Evolutionary conservation across 2,113 vertebrate species (phyloP).

Genomic region (Apodemus speciosus): DNA sequence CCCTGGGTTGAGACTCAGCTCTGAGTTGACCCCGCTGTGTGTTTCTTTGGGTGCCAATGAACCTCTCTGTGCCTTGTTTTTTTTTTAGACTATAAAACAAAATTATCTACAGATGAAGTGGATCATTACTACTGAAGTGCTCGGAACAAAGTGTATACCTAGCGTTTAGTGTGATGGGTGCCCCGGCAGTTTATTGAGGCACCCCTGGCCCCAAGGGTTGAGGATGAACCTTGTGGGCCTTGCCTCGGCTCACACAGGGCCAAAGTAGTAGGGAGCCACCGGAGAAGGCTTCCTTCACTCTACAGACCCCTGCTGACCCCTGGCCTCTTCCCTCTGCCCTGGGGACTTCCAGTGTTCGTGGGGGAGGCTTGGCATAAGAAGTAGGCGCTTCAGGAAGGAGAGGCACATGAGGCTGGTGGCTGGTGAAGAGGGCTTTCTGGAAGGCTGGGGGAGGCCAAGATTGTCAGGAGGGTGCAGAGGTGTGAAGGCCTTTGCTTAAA

Average conservation of each 20-base stretch:
- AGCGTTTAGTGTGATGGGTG: not conserved
- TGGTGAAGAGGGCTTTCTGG: not conserved
- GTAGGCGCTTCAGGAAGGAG: not conserved
- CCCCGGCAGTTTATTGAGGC: not conserved
- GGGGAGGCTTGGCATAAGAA: not conserved
- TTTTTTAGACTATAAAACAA: not conserved
- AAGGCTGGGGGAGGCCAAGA: not conserved
- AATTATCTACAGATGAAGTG: not conserved
- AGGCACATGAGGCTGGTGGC: not conserved
- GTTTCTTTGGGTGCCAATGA: not conserved
- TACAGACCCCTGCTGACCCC: not conserved
- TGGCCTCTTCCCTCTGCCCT: not conserved
- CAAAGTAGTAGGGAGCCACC: rapidly evolving
- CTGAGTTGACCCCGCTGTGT: not conserved
- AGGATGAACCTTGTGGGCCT: not conserved
- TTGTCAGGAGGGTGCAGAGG: not conserved
- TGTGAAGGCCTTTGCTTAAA: not conserved
- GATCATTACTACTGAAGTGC: not conserved
- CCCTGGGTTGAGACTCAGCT: not conserved
- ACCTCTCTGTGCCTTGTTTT: not conserved
- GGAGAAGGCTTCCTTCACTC: not conserved
- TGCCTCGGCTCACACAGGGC: rapidly evolving
- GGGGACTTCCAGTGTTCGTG: not conserved
- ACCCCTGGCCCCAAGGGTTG: not conserved
- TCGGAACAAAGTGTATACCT: not conserved